These are phyloP conservation scores for Ceryle rudis DNA, from an alignment of 2,797 vertebrate species.

Conservation along the genomic window DNA sequence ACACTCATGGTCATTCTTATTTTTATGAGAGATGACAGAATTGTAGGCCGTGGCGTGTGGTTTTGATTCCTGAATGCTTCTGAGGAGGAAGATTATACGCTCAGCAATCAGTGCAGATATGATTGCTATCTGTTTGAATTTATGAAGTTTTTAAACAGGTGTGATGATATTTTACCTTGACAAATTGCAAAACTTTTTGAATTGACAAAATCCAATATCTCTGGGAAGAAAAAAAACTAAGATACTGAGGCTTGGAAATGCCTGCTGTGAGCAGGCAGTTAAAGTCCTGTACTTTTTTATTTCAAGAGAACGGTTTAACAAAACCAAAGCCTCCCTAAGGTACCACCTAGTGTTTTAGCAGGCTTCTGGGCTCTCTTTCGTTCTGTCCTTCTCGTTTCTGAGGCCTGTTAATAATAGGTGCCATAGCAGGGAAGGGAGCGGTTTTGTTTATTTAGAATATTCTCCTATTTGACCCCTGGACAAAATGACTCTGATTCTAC, in stretches of 20 bases:
- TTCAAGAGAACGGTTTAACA: not conserved
- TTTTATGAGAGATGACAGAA: conserved; percentile 22
- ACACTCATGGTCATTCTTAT: not conserved
- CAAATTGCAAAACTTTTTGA: not conserved
- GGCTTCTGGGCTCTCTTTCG: not conserved
- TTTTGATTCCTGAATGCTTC: conserved; percentile 32
- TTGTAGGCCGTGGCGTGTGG: not conserved
- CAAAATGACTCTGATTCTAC: not conserved
- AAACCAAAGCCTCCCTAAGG: not conserved
- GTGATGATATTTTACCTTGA: not conserved
- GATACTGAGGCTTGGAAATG: not conserved
- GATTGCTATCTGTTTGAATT: not conserved
- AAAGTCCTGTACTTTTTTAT: not conserved
- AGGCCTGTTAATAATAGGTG: not conserved
- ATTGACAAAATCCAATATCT: not conserved
- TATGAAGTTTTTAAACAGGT: not conserved
- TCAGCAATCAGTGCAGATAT: not conserved
- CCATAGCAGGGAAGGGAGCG: not conserved
- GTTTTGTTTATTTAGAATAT: not conserved
- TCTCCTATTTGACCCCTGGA: not conserved
- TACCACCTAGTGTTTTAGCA: not conserved
- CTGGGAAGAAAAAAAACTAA: not conserved
- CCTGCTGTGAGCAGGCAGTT: not conserved
- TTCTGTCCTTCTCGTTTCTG: not conserved
- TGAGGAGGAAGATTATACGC: not conserved